Evolutionary conservation across 2,888 invertebrate species (phyloP), one percentile per base, ranked within the genome.

Genomic region (Marasmarcha lunaedactyla): DNA sequence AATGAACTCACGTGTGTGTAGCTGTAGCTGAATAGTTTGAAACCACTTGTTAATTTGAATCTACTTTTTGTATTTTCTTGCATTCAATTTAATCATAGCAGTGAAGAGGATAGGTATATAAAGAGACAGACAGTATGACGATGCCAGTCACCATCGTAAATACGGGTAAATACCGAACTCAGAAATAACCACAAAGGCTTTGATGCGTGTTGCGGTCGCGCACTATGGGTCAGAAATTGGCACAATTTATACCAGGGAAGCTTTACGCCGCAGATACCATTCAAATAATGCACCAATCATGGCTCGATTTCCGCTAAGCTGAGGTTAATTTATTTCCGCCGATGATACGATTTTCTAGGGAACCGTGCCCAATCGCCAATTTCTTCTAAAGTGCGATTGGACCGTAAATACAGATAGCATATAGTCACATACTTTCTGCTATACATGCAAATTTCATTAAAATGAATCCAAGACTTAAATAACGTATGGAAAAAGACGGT

Each of bases 181-280:
- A 20, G 20, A 30, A 11, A n/a, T n/a, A 30, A 56, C 66, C 67
- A 67, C 74, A 77, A 71, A 71, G 66, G 71, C 77, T 79, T 78
- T 73, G 73, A 76, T 68, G 74, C 71, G 73, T 69, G 63, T 63
- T 78, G 79, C 64, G 79, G 81, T 77, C 61, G 53, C 50, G 50
- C 62, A 50, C 64, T 69, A 63, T 66, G 71, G 76, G 73, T 67
- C 71, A 69, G 74, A 69, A 71, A 77, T 74, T 74, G 71, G 69
- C 60, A 59, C 63, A 65, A 73, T 72, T 71, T 71, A 64, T 65
- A 68, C 63, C 54, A 63, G 59, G 52, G 62, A 57, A 58, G 61
- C 49, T 63, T 42, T 48, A 47, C 53, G 63, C 64, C 64, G 55
- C 63, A 63, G 20, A 20, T 20, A 20, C 4, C 20, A 44, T 42